Evolutionary conservation across 2,797 vertebrate species (phyloP), one percentile per base, ranked within the genome.

Genomic region (Ceyx erithaca): DNA sequence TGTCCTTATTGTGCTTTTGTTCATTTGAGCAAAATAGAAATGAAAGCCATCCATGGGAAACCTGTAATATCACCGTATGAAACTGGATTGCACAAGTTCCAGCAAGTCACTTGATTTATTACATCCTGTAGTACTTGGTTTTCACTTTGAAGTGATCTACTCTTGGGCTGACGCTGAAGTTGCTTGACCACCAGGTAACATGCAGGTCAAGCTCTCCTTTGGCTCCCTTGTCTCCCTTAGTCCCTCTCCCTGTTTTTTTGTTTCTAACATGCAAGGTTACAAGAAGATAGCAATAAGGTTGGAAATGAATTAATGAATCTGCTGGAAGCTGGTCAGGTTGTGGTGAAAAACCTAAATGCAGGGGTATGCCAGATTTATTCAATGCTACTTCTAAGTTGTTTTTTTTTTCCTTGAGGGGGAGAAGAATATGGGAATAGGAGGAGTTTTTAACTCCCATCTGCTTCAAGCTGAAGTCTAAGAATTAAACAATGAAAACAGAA

Each of bases 181-280:
- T 19, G 1, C 1, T 1, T 41, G 26, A 19, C 18, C 8, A 3
- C 23, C 7, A 26, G 43, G 41, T 26, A 72, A 62, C 13, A 3
- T 1, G 8, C 9, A 16, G 45, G 45, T 40, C 37, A 40, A 40
- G 37, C 37, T 40, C 13, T 40, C 37, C 37, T 40, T 40, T 40
- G 37, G 37, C 37, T 40, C 37, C 37, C 37, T 40, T 40, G 37
- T 40, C 13, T 40, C 23, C 25, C 14, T 57, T 48, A 6, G 17
- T 82, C 26, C 11, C 2, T 35, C 49, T 67, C 18, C 7, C 40
- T 28, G n/a, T 6, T 37, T 28, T 28, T 6, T 37, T 30, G 20
- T 45, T 80, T 78, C 5, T 26, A 6, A 43, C n/a, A 28, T 45
- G 25, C 33, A 75, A 54, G 40, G 12, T 40, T 16, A 19, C 7